These are phyloP conservation scores for Poecilobothrus nobilitatus DNA, from an alignment of 2,888 invertebrate species.

Conservation along the genomic window DNA sequence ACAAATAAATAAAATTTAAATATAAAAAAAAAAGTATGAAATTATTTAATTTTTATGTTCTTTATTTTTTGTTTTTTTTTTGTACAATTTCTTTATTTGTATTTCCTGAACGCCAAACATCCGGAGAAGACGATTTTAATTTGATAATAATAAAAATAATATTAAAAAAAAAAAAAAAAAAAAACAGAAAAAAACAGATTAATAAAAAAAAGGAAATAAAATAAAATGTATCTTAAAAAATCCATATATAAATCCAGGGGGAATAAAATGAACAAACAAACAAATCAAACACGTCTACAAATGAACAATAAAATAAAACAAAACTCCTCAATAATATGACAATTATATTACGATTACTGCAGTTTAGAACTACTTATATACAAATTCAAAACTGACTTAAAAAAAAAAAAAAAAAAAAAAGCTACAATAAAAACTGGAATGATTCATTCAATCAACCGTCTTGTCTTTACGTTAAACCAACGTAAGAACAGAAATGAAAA, in stretches of 20 bases:
- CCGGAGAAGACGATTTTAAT: conserved; percentile 1
- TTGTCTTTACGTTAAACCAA: no score
- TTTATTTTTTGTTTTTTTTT: not conserved
- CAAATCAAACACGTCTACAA: not conserved
- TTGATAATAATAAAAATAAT: not conserved
- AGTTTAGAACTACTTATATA: not conserved
- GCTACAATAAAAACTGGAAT: no score
- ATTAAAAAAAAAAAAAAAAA: not conserved
- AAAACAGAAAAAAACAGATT: not conserved
- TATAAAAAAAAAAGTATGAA: not conserved
- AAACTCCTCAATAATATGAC: not conserved
- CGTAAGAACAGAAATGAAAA: no score
- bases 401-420: no score
- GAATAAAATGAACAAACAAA: not conserved
- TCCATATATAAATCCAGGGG: not conserved
- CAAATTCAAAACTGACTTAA: no score
- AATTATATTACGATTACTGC: not conserved
- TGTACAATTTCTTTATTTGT: not conserved
- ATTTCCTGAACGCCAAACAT: conserved; percentile 6
- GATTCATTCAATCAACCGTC: no score
- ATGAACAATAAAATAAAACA: not conserved
- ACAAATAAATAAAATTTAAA: not conserved
- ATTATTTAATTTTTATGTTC: not conserved
- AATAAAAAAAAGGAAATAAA: not conserved
- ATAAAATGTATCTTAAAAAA: not conserved